Evolutionary conservation across 2,113 vertebrate genomes (phyloP), one percentile per base, ranked within the genome.

Genomic region (Pelusios castaneus): DNA sequence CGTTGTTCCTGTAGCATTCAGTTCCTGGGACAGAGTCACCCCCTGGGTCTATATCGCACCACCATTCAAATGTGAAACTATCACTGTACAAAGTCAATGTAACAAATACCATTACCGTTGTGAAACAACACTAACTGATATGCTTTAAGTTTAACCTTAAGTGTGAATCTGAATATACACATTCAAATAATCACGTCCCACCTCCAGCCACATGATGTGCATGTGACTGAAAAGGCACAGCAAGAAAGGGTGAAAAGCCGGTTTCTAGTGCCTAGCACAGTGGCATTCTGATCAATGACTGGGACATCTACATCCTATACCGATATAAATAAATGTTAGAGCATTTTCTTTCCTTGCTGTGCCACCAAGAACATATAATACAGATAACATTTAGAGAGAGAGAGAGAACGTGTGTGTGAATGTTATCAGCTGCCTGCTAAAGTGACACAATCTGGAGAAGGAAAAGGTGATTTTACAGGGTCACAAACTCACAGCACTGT

Each of bases 51-150:
- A 3, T 21, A 54, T 63, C 1, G 34, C 34, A 21, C 13, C 45
- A 78, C 25, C 9, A 49, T 90, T 84, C 8, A 27, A 83, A 25
- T 55, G 41, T 29, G 79, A 89, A 91, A 82, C 5, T 17, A 27
- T 63, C 41, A 83, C 93, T 87, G 82, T 70, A 54, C 43, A 73
- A 96, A 96, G 82, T 78, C 38, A 95, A 95, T 81, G 67, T 80
- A 89, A 89, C 67, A 91, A 88, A 94, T 91, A 55, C 55, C 75
- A 80, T 87, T 91, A 95, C 90, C 85, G 52, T 91, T 85, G 88
- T 89, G 94, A 95, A 93, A 90, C 60, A 95, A 76, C 25, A 60
- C 78, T 31, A 95, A 91, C 67, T 41, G 82, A 86, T 60, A 27
- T 34, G 47, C 12, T 93, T 91, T 92, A 90, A 22, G 9, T 70